Evolutionary conservation across 2,113 vertebrate genomes (phyloP).

Genomic region (Pituophis catenifer): DNA sequence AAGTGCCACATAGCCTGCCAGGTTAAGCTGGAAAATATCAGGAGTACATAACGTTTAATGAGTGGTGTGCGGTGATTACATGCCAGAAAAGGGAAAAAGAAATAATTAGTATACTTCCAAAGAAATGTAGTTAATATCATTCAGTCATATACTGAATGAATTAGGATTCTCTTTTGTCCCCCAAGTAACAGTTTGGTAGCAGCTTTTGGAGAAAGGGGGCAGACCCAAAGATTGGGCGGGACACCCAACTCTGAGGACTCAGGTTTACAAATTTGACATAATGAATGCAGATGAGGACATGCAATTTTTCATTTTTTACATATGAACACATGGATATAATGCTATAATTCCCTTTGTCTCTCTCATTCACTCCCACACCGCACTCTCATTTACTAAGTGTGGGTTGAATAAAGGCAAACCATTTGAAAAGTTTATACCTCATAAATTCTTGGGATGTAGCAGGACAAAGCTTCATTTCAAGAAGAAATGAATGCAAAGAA

Average conservation of each 20-base stretch:
- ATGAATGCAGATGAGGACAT: not conserved
- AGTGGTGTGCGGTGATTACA: not conserved
- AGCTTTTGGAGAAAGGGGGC: not conserved
- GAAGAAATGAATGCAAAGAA: not conserved
- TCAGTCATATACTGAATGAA: not conserved
- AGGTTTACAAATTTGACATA: not conserved
- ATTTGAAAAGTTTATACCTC: not conserved
- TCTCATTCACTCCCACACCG: not conserved
- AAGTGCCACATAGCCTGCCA: not conserved
- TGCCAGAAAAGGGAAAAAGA: not conserved
- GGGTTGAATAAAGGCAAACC: not conserved
- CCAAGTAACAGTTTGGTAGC: not conserved
- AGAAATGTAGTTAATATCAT: not conserved
- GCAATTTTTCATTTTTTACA: not conserved
- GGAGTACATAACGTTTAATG: not conserved
- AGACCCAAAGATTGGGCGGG: not conserved
- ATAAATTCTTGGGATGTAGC: not conserved
- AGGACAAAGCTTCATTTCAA: not conserved
- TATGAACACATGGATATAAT: not conserved
- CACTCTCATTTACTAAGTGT: not conserved
- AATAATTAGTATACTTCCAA: not conserved
- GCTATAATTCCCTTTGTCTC: not conserved
- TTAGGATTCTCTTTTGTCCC: not conserved
- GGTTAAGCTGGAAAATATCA: not conserved
- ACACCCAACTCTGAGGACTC: not conserved